A percentile compares a stretch with the other conserved stretches of the same genome.
phyloP scores from a whole-genome alignment of 1,140 invertebrate species.

The Pseudomyrmex concolor region DNA sequence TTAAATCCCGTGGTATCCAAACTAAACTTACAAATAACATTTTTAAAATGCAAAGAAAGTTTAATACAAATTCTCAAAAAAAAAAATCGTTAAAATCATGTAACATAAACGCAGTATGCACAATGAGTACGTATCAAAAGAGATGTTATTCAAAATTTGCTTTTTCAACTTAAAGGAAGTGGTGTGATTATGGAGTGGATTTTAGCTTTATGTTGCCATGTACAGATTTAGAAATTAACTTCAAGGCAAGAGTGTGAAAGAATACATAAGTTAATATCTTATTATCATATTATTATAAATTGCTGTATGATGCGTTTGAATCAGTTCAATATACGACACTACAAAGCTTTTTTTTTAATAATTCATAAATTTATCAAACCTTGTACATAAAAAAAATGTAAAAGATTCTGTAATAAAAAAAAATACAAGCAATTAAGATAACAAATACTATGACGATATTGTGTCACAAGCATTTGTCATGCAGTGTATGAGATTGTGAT shows the following conservation, averaged over 20 bases:
- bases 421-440: slow-evolving; percentile 10
- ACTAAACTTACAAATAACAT: slow-evolving; percentile 60
- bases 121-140: slow-evolving; percentile 52
- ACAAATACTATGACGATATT: background rate
- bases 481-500: too few relatives aligned
- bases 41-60: slow-evolving; percentile 55
- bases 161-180: slow-evolving; percentile 41
- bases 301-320: slow-evolving; percentile 79
- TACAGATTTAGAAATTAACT: slow-evolving; percentile 37
- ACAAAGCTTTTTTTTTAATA: slow-evolving; percentile 83
- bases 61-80: background rate
- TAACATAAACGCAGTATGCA: slow-evolving; percentile 65
- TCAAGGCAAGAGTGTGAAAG: slow-evolving; percentile 46
- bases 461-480: background rate
- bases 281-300: slow-evolving; percentile 70
- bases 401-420: slow-evolving; percentile 74
- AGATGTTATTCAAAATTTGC: slow-evolving; percentile 14
- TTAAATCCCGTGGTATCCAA: slow-evolving; percentile 62
- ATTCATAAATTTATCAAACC: slow-evolving; percentile 81
- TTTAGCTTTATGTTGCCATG: slow-evolving; percentile 41
- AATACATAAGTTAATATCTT: slow-evolving; percentile 39
- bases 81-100: slow-evolving; percentile 12
- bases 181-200: slow-evolving; percentile 10
- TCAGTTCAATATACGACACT: slow-evolving; percentile 71
- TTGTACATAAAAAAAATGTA: slow-evolving; percentile 83